Evolutionary conservation across 2,888 invertebrate genomes (phyloP), one percentile per base, ranked within the genome.

Genomic region (Leptura quadrifasciata): DNA sequence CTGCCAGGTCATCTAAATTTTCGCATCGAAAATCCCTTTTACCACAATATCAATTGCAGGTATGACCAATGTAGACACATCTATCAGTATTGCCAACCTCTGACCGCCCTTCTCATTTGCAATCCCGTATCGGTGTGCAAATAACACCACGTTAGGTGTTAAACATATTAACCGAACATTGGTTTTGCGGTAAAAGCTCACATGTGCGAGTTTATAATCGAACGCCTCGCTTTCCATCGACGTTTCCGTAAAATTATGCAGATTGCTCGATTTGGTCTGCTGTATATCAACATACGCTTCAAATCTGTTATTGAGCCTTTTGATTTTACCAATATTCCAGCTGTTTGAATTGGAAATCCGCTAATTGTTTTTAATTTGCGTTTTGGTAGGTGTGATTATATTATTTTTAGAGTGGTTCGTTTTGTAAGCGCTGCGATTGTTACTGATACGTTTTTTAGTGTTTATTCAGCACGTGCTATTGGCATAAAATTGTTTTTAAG

Each of bases 101-200:
- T 67, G 80, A 83, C 81, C 83, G 80, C 82, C 82, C 82, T 80
- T 76, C 82, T 82, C 84, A 83, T 84, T 84, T 84, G 79, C 78
- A 70, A 67, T 78, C 68, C 73, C 78, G 75, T 76, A 80, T 79
- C 78, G 78, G 80, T 77, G 80, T 85, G 85, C 82, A 83, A 82
- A 85, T 84, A 86, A 84, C 85, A 84, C 85, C 78, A 73, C 77
- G 86, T 87, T 87, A 88, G 88, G 88, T 88, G 88, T 88, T 88
- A 88, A 88, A 88, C 88, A 87, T 88, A 88, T 88, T 88, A 88
- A 87, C 87, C 88, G 87, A 80, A 86, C 87, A 87, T 87, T 84
- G 88, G 88, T 85, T 86, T 86, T 86, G 86, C 81, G 85, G 85
- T 82, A 78, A 83, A 84, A 85, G 86, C 85, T 84, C 85, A 85